Evolutionary conservation across 2,113 vertebrate species (phyloP).

Genomic region (Agelaius phoeniceus): DNA sequence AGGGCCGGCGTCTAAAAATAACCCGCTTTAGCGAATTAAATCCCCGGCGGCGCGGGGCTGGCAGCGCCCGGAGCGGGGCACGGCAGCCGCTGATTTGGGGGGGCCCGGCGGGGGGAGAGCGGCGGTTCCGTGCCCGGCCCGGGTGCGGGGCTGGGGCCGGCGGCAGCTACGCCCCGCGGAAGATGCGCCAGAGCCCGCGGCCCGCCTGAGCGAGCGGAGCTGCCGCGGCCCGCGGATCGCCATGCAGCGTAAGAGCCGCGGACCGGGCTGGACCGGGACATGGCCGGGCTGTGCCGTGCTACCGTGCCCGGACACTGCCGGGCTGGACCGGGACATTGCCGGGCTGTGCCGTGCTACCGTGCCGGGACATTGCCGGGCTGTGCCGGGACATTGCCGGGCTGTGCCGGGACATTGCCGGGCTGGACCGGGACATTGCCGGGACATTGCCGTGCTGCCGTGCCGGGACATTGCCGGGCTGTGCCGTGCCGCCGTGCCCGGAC

Average conservation of each 20-base stretch:
- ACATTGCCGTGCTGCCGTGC: not conserved
- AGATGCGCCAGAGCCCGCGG: not conserved
- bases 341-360: not conserved
- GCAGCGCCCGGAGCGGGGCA: not conserved
- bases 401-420: no score
- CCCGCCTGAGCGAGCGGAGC: not conserved
- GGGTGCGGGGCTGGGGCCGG: not conserved
- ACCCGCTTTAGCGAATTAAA: not conserved
- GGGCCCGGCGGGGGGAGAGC: not conserved
- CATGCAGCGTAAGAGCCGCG: slow-evolving; percentile 48
- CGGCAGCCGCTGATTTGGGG: not conserved
- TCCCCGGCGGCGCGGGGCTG: not conserved
- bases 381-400: not conserved
- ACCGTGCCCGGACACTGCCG: not conserved
- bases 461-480: not conserved
- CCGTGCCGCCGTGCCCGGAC: not conserved
- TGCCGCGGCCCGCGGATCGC: not conserved
- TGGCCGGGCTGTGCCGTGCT: not conserved
- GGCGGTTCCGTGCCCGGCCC: not conserved
- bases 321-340: not conserved
- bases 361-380: not conserved
- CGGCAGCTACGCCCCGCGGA: not conserved
- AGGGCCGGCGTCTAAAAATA: not conserved
- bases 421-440: not conserved
- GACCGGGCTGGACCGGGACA: not conserved